Percentiles rank a stretch among this genome's conserved stretches.
phyloP scores from a whole-genome alignment of 2,113 vertebrate genomes.

The Spilogale gracilis region DNA sequence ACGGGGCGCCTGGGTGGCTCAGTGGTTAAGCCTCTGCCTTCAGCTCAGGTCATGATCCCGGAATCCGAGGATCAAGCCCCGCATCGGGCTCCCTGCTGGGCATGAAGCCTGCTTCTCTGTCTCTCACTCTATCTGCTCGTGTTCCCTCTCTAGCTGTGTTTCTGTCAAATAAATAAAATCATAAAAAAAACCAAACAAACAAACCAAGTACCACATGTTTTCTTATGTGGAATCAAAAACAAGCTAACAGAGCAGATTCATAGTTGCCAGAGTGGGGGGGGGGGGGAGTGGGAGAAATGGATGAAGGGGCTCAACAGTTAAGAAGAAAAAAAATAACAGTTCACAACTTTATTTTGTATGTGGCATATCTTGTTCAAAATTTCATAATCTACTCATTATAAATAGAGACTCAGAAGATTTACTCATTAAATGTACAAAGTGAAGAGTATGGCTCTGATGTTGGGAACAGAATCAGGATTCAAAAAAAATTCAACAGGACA shows the following conservation, averaged over 20 bases:
- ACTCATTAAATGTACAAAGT: not conserved
- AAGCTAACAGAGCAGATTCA: not conserved
- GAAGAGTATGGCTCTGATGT: not conserved
- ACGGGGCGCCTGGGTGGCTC: no score
- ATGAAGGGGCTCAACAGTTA: not conserved
- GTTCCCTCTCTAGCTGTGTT: no score
- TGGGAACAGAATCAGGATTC: not conserved
- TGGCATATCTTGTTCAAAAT: not conserved
- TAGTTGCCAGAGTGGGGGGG: not conserved
- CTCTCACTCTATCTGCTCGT: no score
- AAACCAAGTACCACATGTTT: not conserved
- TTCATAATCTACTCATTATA: not conserved
- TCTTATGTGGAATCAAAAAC: not conserved
- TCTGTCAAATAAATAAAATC: no score
- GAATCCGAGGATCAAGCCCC: no score
- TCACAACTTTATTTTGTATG: not conserved
- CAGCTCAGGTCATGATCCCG: no score
- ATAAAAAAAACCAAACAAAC: no score
- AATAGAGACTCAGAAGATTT: constrained; percentile 17
- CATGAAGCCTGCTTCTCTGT: no score
- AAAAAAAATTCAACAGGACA: not conserved
- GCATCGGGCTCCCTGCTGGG: no score
- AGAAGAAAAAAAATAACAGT: not conserved
- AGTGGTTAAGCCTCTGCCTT: no score
- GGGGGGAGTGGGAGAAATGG: not conserved